These are phyloP conservation scores for Tichodroma muraria DNA, from an alignment of 2,113 vertebrate genomes.

Conservation along the genomic window DNA sequence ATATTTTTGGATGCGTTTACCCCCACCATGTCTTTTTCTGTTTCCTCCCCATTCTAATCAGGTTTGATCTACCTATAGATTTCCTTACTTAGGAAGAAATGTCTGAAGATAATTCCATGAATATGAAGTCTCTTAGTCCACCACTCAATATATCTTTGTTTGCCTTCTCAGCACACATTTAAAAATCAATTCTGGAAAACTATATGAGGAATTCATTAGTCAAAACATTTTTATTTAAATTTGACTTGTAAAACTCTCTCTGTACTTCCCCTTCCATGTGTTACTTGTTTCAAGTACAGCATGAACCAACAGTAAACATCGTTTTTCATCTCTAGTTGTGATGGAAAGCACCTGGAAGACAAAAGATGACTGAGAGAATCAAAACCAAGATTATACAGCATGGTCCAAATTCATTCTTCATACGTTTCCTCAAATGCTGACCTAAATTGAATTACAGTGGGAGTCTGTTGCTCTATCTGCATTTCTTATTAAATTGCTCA, in stretches of 20 bases:
- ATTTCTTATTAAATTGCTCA: slow-evolving; percentile 53
- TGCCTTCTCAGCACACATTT: background rate
- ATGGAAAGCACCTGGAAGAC: slow-evolving; percentile 31
- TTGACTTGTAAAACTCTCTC: background rate
- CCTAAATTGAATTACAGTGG: slow-evolving; percentile 33
- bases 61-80: background rate
- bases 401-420: slow-evolving; percentile 34
- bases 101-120: background rate
- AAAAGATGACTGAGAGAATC: background rate
- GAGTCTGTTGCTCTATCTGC: slow-evolving; percentile 7
- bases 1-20: background rate
- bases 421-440: slow-evolving; percentile 12
- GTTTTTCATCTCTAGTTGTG: background rate
- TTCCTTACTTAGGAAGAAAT: background rate
- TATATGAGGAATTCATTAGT: background rate
- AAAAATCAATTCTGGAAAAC: background rate
- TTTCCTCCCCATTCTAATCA: background rate
- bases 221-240: background rate
- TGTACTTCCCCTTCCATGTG: background rate
- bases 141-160: background rate
- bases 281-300: background rate
- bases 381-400: background rate
- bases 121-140: background rate
- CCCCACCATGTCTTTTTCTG: background rate
- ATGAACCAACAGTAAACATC: background rate